Conservation (phyloP, 2,888 invertebrate genomes). For the Lysandra bellargus region DNA sequence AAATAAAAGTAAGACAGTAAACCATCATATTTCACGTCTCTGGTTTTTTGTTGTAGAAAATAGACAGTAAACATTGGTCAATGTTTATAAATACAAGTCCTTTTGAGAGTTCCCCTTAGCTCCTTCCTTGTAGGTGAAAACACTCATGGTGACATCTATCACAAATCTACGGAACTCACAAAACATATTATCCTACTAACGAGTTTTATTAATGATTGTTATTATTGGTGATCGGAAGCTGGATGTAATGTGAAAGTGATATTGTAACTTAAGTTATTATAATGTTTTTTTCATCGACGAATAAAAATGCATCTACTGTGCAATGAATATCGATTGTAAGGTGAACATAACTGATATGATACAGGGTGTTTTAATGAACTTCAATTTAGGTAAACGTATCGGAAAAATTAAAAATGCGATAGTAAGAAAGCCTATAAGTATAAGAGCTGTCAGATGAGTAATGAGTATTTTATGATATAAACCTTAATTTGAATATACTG, state of each 20-base stretch:
- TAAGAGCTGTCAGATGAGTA: background rate
- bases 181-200: background rate
- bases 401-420: background rate
- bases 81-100: too few relatives aligned
- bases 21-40: too few relatives aligned
- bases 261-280: background rate
- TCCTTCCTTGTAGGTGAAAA: too few relatives aligned
- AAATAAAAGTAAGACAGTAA: too few relatives aligned
- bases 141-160: background rate
- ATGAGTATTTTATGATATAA: background rate
- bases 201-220: background rate
- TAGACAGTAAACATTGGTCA: too few relatives aligned
- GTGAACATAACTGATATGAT: background rate
- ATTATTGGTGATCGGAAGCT: background rate
- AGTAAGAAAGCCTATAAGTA: background rate
- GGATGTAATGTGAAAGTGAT: background rate
- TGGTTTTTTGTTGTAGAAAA: too few relatives aligned
- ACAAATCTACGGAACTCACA: background rate
- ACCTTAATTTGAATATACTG: too few relatives aligned
- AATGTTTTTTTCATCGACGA: background rate
- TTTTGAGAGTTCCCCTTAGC: too few relatives aligned
- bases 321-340: background rate
- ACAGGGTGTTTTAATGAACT: background rate
- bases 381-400: background rate
- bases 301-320: background rate